phyloP scores from a whole-genome alignment of 2,797 vertebrate genomes.

The Parotocinclus haroldoi region DNA sequence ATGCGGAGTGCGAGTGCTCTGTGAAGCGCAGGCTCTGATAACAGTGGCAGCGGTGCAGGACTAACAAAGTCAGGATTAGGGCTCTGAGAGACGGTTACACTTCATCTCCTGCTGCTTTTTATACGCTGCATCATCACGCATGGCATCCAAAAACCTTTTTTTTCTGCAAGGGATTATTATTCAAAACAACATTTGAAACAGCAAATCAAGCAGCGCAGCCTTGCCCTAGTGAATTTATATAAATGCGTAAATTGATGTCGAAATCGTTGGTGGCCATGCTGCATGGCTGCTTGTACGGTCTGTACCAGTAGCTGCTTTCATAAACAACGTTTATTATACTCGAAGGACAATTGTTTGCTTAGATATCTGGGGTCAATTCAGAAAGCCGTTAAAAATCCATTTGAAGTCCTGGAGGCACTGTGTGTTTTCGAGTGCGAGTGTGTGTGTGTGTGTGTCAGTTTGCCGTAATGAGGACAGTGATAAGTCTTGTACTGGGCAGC shows the following conservation, averaged over 20 bases:
- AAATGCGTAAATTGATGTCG: no score
- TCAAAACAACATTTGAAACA: conserved; percentile 4
- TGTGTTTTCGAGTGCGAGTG: conserved; percentile 15
- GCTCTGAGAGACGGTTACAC: conserved; percentile 26
- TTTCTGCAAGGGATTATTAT: conserved; percentile 3
- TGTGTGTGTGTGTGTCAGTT: conserved; percentile 31
- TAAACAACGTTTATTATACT: no score
- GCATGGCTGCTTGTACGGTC: no score
- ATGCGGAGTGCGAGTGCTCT: conserved; percentile 43
- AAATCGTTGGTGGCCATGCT: no score
- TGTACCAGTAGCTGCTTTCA: no score
- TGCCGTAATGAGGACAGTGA: conserved; percentile 82
- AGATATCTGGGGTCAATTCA: conserved; percentile 17
- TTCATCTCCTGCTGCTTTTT: conserved; percentile 30
- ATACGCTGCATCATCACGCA: conserved; percentile 8
- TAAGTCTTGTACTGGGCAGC: conserved; percentile 65
- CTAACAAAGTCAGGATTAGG: conserved; percentile 43
- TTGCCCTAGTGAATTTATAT: no score
- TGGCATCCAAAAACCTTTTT: conserved; percentile 2
- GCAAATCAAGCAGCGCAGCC: neutral
- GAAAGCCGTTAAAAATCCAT: neutral
- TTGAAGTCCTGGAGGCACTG: conserved; percentile 11
- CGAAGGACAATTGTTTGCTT: no score
- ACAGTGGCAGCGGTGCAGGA: conserved; percentile 47
- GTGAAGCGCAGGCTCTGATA: conserved; percentile 52